Evolutionary conservation across 2,888 invertebrate genomes (phyloP).

Genomic region (Syrphus vitripennis): DNA sequence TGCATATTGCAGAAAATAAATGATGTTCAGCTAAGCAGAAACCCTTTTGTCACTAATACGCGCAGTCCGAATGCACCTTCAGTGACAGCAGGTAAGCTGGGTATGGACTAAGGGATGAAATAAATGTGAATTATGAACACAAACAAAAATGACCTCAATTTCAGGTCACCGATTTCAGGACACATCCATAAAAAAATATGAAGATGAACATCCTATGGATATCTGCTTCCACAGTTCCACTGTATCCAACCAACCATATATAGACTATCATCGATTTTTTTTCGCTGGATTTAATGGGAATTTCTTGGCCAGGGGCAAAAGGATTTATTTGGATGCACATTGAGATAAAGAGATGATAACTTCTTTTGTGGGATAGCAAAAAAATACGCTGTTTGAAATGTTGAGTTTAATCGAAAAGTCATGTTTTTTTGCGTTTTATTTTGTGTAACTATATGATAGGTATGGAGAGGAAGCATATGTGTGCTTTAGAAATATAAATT

Average conservation of each 20-base stretch:
- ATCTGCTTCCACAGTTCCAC: no score
- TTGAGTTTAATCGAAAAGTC: slow-evolving; percentile 47
- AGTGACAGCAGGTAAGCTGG: background rate
- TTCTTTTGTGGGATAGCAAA: background rate
- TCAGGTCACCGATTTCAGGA: slow-evolving; percentile 18
- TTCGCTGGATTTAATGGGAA: slow-evolving; percentile 34
- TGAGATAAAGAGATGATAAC: background rate
- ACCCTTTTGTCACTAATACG: background rate
- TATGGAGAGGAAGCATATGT: background rate
- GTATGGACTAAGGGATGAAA: background rate
- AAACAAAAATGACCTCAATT: background rate
- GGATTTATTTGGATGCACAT: background rate
- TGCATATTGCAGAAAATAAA: background rate
- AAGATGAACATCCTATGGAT: slow-evolving; percentile 11
- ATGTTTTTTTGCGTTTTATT: slow-evolving; percentile 25
- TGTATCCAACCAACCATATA: background rate
- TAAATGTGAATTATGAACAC: background rate
- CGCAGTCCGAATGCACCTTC: background rate
- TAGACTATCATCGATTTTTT: slow-evolving; percentile 32
- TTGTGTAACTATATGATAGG: background rate
- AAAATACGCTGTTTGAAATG: slow-evolving; percentile 2
- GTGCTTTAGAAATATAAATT: background rate
- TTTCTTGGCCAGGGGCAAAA: slow-evolving; percentile 32
- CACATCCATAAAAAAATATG: slow-evolving; percentile 1
- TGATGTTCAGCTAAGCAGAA: background rate